These are phyloP conservation scores for Fistularia tabacaria DNA, from an alignment of 2,797 vertebrate genomes.

Conservation along the genomic window DNA sequence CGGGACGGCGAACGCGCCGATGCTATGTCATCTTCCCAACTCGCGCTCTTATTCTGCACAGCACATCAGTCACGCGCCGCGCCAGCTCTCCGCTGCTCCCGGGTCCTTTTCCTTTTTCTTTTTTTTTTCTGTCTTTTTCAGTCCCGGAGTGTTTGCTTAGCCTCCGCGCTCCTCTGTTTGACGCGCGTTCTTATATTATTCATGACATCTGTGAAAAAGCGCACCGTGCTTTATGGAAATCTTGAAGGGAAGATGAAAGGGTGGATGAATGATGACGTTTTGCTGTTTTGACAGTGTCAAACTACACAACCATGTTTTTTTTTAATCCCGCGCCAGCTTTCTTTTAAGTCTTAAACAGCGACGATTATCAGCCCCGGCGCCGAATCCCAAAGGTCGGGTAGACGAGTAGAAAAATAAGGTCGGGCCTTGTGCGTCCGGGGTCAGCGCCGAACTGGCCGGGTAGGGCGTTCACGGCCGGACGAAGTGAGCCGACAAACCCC, in stretches of 20 bases:
- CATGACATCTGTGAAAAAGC: conserved; percentile 28
- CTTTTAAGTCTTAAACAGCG: conserved; percentile 23
- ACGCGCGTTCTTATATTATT: conserved; percentile 28
- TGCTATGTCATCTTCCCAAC: conserved; percentile 36
- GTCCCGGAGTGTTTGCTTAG: conserved; percentile 36
- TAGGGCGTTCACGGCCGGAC: conserved; percentile 30
- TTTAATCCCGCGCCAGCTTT: conserved; percentile 8
- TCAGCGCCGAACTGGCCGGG: conserved; percentile 26
- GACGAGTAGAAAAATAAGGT: conserved; percentile 64
- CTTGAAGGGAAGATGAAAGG: conserved; percentile 29
- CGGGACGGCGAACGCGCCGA: conserved; percentile 20
- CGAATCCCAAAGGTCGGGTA: conserved; percentile 29
- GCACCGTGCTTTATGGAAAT: conserved; percentile 12
- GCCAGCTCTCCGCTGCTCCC: conserved; percentile 37
- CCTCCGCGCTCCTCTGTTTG: conserved; percentile 36
- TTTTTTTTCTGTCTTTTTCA: conserved; percentile 8
- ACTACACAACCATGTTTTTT: background rate
- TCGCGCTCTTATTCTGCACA: conserved; percentile 20
- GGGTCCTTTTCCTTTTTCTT: background rate
- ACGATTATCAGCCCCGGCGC: conserved; percentile 19
- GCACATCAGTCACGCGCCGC: conserved; percentile 42
- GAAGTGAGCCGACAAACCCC: conserved; percentile 17
- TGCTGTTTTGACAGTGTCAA: conserved; percentile 13
- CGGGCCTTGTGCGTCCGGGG: conserved; percentile 36
- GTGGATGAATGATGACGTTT: conserved; percentile 17